phyloP scores from a whole-genome alignment of 2,888 invertebrate species.

The Agrypnus murinus region DNA sequence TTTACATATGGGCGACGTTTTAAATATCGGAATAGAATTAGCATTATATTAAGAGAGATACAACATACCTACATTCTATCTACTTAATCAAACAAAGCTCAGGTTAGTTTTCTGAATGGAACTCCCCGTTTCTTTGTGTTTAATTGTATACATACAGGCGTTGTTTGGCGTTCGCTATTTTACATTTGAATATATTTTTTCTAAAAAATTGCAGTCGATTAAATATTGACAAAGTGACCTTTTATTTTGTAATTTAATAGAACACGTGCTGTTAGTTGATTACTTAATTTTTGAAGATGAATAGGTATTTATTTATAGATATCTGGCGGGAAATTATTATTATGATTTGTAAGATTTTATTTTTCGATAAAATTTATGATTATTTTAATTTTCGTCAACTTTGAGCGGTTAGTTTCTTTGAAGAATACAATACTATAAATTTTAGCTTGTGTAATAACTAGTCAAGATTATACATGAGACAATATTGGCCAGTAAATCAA shows the following conservation, averaged over 20 bases:
- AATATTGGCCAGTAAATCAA: too few relatives aligned
- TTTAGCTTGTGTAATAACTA: too few relatives aligned
- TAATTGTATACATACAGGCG: conserved; percentile 21
- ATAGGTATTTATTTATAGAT: too few relatives aligned
- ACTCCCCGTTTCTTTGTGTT: conserved; percentile 27
- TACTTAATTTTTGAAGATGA: too few relatives aligned
- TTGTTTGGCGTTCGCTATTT: conserved; percentile 27
- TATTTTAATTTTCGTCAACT: too few relatives aligned
- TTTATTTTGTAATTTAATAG: not conserved
- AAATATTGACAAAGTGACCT: conserved; percentile 19
- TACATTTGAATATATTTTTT: conserved; percentile 11
- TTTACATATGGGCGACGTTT: conserved; percentile 31
- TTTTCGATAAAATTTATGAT: too few relatives aligned
- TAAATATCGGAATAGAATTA: conserved; percentile 44
- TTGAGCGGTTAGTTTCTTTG: too few relatives aligned
- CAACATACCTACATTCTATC: conserved; percentile 25
- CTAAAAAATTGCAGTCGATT: conserved; percentile 13
- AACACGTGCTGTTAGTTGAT: too few relatives aligned
- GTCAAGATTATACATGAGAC: too few relatives aligned
- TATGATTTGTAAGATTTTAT: too few relatives aligned
- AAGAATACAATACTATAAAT: too few relatives aligned
- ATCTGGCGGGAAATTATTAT: too few relatives aligned
- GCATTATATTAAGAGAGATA: conserved; percentile 40
- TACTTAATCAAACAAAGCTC: conserved; percentile 38
- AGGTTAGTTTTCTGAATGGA: conserved; percentile 3